These are phyloP conservation scores for Drosophila rufa DNA, from an alignment of 1,140 invertebrate species.

Conservation along the genomic window DNA sequence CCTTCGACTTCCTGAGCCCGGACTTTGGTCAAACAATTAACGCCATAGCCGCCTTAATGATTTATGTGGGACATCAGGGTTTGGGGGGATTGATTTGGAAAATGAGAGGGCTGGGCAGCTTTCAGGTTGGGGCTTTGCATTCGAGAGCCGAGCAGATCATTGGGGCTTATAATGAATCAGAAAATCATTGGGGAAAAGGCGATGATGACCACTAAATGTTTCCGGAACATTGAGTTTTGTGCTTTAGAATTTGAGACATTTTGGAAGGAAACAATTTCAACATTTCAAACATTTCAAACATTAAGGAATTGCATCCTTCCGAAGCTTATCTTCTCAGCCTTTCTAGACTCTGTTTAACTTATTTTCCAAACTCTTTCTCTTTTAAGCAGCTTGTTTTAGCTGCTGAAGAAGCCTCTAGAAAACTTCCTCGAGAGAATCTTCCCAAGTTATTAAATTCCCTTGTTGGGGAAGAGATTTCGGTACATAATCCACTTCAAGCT, in stretches of 20 bases:
- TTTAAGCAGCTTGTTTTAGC: background rate
- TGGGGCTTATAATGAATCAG: conserved; percentile 40
- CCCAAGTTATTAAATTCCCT: conserved; percentile 32
- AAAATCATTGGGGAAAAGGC: conserved; percentile 24
- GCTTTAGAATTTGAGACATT: background rate
- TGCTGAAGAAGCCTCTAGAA: background rate
- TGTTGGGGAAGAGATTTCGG: conserved; percentile 20
- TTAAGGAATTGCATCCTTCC: background rate
- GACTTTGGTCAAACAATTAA: conserved; percentile 77
- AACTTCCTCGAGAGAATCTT: conserved; percentile 23
- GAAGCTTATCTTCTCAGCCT: background rate
- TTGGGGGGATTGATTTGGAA: conserved; percentile 19
- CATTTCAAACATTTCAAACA: background rate
- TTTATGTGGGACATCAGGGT: conserved; percentile 58
- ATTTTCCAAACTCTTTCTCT: background rate
- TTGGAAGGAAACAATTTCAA: background rate
- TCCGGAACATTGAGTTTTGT: conserved; percentile 1
- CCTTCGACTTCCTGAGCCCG: conserved; percentile 27
- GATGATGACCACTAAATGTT: conserved; percentile 12
- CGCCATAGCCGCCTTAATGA: conserved; percentile 70
- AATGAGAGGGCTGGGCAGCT: conserved; percentile 11
- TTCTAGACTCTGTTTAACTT: background rate
- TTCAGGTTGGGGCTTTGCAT: conserved; percentile 16
- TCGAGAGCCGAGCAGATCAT: conserved; percentile 20
- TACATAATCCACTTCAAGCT: conserved; percentile 39